Percentiles rank a stretch among this genome's conserved stretches.
These are phyloP conservation scores for Caenorhabditis latens DNA, from an alignment of 1,140 invertebrate genomes.

Conservation along the genomic window DNA sequence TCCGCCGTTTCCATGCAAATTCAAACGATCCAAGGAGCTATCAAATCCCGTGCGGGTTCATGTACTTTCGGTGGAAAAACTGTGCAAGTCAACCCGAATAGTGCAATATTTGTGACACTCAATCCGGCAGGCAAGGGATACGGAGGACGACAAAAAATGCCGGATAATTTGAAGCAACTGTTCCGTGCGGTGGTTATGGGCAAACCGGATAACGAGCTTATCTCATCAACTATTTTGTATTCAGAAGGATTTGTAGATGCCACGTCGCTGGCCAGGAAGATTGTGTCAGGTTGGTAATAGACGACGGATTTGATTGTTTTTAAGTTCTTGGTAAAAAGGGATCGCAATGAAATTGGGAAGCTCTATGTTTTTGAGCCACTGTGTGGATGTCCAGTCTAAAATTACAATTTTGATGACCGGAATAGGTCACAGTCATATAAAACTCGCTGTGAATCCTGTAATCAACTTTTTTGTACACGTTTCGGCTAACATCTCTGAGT, in stretches of 20 bases:
- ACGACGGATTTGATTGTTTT: no score
- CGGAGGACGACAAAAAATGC: constrained; percentile 96
- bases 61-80: constrained; percentile 60
- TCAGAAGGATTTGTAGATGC: constrained; percentile 97
- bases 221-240: constrained; percentile 99
- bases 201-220: constrained; percentile 90
- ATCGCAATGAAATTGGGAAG: no score
- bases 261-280: constrained; percentile 97
- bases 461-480: no score
- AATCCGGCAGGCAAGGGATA: constrained; percentile 90
- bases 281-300: constrained; percentile 82
- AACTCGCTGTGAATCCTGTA: no score
- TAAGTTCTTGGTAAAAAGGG: no score
- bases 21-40: constrained; percentile 97
- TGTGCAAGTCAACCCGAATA: constrained; percentile 87
- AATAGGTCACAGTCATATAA: no score
- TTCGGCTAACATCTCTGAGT: no score
- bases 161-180: constrained; percentile 97
- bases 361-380: no score
- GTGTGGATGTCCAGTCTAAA: no score
- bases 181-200: constrained; percentile 99
- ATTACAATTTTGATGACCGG: no score
- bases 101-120: constrained; percentile 99
- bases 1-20: constrained; percentile 99
- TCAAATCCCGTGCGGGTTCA: constrained; percentile 78